Evolutionary conservation across 2,797 vertebrate species (phyloP).

Genomic region (Amniataba percoides): DNA sequence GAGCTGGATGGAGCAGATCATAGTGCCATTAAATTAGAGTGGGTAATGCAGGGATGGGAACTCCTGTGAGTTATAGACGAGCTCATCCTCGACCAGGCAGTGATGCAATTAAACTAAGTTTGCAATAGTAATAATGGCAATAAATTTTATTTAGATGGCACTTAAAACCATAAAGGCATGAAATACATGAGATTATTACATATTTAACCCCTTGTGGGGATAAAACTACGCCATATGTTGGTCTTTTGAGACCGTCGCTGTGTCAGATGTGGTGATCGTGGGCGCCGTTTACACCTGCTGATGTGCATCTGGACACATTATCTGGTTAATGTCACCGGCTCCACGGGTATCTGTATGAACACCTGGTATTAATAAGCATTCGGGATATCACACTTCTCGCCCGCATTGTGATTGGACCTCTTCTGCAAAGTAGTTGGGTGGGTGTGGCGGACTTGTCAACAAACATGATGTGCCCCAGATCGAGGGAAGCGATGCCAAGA

Average conservation of each 20-base stretch:
- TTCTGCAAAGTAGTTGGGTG: neutral
- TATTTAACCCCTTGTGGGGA: neutral
- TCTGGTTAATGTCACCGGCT: neutral
- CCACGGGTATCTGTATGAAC: too few species aligned
- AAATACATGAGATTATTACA: neutral
- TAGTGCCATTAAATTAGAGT: slow-evolving; percentile 55
- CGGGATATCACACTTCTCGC: neutral
- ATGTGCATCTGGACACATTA: neutral
- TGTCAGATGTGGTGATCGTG: neutral
- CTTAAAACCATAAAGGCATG: slow-evolving; percentile 2
- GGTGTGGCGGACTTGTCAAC: neutral
- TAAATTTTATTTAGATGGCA: slow-evolving; percentile 23
- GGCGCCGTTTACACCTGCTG: neutral
- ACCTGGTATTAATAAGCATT: neutral
- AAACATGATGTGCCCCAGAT: neutral
- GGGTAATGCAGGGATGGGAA: slow-evolving; percentile 58
- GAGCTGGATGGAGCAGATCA: slow-evolving; percentile 59
- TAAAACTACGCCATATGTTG: neutral
- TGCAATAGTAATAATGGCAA: slow-evolving; percentile 26
- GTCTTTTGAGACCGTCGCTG: neutral
- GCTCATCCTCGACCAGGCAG: slow-evolving; percentile 31
- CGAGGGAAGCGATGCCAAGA: too few species aligned
- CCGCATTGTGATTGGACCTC: neutral
- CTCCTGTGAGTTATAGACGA: slow-evolving; percentile 49
- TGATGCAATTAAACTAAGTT: slow-evolving; percentile 30